Evolutionary conservation across 37 sponge, comb jelly and placozoan genomes (phyloP).

Genomic region (Chondrosia reniformis): DNA sequence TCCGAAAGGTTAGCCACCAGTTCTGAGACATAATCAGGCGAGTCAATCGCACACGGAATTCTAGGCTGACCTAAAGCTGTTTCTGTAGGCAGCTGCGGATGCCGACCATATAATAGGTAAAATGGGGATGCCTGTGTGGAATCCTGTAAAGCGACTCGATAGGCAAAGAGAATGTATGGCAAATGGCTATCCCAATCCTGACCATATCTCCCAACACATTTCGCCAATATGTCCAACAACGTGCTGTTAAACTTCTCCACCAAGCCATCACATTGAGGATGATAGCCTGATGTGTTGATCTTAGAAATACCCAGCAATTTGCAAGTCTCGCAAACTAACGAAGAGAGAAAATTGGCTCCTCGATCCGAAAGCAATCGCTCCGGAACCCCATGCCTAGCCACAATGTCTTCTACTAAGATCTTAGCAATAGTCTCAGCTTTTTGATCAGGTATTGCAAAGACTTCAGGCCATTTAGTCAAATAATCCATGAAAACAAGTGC

Average conservation of each 20-base stretch:
- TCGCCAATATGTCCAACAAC: conserved; percentile 33
- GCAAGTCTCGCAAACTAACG: conserved; percentile 18
- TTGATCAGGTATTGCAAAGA: too few species aligned
- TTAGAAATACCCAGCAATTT: conserved; percentile 29
- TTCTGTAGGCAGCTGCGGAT: neutral
- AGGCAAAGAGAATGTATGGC: conserved; percentile 52
- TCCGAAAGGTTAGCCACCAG: neutral
- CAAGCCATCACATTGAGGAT: conserved; percentile 52
- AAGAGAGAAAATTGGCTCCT: too few species aligned
- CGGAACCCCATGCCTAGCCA: too few species aligned
- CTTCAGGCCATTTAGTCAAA: too few species aligned
- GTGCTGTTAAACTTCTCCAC: conserved; percentile 48
- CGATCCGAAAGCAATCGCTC: too few species aligned
- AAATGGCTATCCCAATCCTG: conserved; percentile 42
- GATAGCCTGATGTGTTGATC: conserved; percentile 60
- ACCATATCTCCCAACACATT: conserved; percentile 12
- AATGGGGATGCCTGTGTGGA: conserved; percentile 20
- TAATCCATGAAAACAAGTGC: too few species aligned
- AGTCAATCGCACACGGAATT: neutral
- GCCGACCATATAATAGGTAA: neutral
- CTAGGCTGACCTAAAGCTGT: neutral
- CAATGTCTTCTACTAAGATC: too few species aligned
- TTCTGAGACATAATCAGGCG: neutral
- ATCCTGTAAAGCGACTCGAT: conserved; percentile 26
- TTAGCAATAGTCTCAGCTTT: too few species aligned